Evolutionary conservation across 2,113 vertebrate species (phyloP).

Genomic region (Eulemur rufifrons): DNA sequence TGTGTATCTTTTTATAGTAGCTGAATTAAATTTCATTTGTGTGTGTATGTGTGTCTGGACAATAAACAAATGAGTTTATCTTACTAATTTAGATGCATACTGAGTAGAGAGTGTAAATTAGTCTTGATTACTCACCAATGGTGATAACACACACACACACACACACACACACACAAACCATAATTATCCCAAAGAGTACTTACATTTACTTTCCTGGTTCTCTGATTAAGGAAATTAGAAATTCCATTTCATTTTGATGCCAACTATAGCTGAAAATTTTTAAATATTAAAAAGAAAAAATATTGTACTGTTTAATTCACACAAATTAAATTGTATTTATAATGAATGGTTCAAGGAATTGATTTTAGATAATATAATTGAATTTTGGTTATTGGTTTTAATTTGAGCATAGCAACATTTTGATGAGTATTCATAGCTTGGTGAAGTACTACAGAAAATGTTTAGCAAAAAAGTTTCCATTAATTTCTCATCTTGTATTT

Average conservation of each 20-base stretch:
- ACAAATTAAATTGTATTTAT: background rate
- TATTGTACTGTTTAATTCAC: background rate
- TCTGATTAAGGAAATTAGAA: background rate
- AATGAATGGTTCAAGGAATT: background rate
- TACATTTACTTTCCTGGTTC: background rate
- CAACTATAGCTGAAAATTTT: background rate
- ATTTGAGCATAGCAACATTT: background rate
- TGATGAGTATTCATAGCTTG: background rate
- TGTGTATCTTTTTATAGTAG: background rate
- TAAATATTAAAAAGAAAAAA: background rate
- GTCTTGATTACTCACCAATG: background rate
- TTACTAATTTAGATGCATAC: background rate
- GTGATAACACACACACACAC: background rate
- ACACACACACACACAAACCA: background rate
- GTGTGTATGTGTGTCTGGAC: background rate
- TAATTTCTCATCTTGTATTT: background rate
- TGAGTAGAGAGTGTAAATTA: background rate
- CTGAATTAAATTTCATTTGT: background rate
- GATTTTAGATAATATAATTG: background rate
- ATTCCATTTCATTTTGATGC: background rate
- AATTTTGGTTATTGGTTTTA: background rate
- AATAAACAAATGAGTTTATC: background rate
- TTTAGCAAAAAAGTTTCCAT: slow-evolving; percentile 19
- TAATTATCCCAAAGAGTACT: background rate
- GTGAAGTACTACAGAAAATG: background rate